Conservation (phyloP, 2,113 vertebrate genomes). For the Motacilla alba region DNA sequence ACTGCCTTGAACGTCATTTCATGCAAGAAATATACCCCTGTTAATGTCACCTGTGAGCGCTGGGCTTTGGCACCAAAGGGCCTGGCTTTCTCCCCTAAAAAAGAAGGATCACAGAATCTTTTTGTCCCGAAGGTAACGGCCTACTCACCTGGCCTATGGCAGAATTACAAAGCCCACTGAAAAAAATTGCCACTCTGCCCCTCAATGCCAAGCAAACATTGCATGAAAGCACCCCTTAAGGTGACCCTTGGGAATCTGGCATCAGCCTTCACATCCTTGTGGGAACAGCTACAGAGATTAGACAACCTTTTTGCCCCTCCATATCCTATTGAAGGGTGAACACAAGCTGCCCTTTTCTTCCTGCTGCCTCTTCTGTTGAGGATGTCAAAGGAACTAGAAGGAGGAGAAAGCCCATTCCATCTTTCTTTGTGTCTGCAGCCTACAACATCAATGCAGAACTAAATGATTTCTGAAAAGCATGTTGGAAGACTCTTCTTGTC, state of each 20-base stretch:
- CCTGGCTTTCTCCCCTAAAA: neutral
- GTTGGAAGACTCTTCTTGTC: neutral
- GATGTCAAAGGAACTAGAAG: neutral
- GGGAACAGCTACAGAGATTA: neutral
- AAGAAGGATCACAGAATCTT: too few relatives aligned
- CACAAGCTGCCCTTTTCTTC: neutral
- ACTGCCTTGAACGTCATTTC: rapidly evolving
- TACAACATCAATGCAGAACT: neutral
- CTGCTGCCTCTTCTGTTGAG: neutral
- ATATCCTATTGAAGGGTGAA: neutral
- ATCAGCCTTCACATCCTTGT: neutral
- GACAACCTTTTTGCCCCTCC: rapidly evolving
- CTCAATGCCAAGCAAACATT: rapidly evolving
- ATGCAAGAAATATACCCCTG: neutral
- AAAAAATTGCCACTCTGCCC: rapidly evolving
- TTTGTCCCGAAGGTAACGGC: too few relatives aligned
- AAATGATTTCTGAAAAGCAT: neutral
- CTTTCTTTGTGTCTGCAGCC: neutral
- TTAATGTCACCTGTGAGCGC: neutral
- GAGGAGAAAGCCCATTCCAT: neutral
- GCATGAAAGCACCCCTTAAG: neutral
- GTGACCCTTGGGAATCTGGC: rapidly evolving
- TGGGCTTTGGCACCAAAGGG: neutral
- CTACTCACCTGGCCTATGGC: too few relatives aligned
- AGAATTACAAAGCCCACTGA: neutral